Conservation (phyloP, 2,797 vertebrate genomes). For the Lateolabrax maculatus region DNA sequence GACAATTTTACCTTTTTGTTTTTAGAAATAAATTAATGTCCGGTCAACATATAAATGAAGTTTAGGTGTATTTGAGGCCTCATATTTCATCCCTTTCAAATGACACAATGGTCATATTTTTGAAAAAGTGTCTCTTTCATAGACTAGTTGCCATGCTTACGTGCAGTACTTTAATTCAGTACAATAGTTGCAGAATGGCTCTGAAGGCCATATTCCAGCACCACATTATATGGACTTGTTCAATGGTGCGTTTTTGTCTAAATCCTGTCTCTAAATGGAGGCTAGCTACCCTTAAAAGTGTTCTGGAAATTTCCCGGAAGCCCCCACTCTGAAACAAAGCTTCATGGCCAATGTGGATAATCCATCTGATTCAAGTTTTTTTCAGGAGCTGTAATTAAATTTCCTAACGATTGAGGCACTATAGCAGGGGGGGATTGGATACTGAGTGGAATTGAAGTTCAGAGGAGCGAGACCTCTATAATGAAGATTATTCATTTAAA, state of each 20-base stretch:
- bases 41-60: too few species aligned
- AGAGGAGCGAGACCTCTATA: constrained; percentile 78
- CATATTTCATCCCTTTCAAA: constrained; percentile 28
- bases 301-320: constrained; percentile 56
- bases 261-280: constrained; percentile 42
- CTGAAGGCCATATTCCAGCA: constrained; percentile 38
- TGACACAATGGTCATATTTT: constrained; percentile 3
- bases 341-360: constrained; percentile 68
- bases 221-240: constrained; percentile 45
- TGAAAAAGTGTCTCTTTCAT: constrained; percentile 11
- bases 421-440: constrained; percentile 66
- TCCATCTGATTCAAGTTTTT: constrained; percentile 79
- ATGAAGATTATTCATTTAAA: constrained; percentile 80
- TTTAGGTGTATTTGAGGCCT: background rate
- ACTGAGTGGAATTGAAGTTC: constrained; percentile 76
- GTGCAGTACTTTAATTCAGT: constrained; percentile 17
- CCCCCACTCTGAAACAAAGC: constrained; percentile 57
- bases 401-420: constrained; percentile 70
- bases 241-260: constrained; percentile 50
- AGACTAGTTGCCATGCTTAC: constrained; percentile 19
- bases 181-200: constrained; percentile 16
- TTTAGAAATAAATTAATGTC: background rate
- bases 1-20: background rate
- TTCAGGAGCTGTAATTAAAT: constrained; percentile 82
- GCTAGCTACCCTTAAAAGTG: constrained; percentile 34